Conservation (phyloP, 2,888 invertebrate species). For the Stratiomys singularior region DNA sequence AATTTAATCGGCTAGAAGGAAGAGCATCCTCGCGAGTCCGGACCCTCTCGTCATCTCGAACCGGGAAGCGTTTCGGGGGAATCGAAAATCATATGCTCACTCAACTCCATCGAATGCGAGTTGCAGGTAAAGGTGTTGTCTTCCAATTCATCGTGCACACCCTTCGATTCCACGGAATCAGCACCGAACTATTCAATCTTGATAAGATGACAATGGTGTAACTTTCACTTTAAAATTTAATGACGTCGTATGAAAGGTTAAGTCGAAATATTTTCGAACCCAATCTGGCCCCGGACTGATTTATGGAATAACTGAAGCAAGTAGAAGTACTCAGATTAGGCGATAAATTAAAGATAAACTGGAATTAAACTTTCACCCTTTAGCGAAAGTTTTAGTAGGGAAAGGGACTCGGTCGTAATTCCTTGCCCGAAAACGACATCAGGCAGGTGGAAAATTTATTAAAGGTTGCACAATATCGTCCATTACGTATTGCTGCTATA, state of each 20-base stretch:
- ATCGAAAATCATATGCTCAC: no score
- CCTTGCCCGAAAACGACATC: neutral
- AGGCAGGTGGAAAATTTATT: conserved; percentile 24
- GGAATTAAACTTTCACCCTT: conserved; percentile 44
- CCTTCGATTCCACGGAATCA: neutral
- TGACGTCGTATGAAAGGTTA: conserved; percentile 42
- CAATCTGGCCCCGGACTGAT: conserved; percentile 41
- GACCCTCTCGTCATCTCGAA: neutral
- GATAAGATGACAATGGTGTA: conserved; percentile 43
- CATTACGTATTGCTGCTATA: neutral
- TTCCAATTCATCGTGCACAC: neutral
- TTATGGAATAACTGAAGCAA: conserved; percentile 38
- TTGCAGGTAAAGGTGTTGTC: neutral
- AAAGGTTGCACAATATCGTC: neutral
- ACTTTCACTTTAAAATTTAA: conserved; percentile 46
- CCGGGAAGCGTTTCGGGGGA: neutral
- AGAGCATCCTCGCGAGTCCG: neutral
- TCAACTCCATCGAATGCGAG: neutral
- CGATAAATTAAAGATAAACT: conserved; percentile 46
- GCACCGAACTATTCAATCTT: conserved; percentile 27
- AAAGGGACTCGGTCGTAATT: conserved; percentile 15
- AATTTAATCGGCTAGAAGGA: neutral
- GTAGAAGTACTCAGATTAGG: conserved; percentile 37
- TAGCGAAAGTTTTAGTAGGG: conserved; percentile 8
- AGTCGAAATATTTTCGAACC: conserved; percentile 40